Conservation (phyloP, 2,888 invertebrate genomes). For the Byasa hedistus region DNA sequence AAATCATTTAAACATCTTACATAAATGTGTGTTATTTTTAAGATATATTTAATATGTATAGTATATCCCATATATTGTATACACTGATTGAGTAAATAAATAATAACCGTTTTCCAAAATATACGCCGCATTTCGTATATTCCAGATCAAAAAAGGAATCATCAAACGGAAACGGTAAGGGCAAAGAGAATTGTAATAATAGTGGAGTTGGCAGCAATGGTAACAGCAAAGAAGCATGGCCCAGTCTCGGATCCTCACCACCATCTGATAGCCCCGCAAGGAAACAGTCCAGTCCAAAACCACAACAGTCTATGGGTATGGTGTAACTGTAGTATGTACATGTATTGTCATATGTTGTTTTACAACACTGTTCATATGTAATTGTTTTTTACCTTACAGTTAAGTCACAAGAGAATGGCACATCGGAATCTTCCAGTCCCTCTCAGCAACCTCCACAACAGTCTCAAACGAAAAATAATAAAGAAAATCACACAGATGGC, state of each 20-base stretch:
- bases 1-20: no score
- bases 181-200: constrained; percentile 40
- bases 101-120: background rate
- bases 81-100: background rate
- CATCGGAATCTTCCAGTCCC: constrained; percentile 76
- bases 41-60: background rate
- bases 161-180: constrained; percentile 43
- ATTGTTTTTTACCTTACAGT: constrained; percentile 46
- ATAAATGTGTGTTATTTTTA: background rate
- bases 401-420: constrained; percentile 77
- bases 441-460: constrained; percentile 56
- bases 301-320: constrained; percentile 56
- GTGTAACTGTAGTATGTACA: background rate
- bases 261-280: constrained; percentile 65
- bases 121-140: constrained; percentile 27
- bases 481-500: constrained; percentile 66
- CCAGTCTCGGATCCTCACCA: constrained; percentile 82
- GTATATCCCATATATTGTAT: background rate
- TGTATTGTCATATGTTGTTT: background rate
- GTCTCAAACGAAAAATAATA: constrained; percentile 73
- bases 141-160: constrained; percentile 71
- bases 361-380: background rate
- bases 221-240: constrained; percentile 86
- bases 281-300: constrained; percentile 65
- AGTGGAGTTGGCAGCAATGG: constrained; percentile 53